Conservation (phyloP, 2,113 vertebrate species). For the Tragelaphus scriptus region DNA sequence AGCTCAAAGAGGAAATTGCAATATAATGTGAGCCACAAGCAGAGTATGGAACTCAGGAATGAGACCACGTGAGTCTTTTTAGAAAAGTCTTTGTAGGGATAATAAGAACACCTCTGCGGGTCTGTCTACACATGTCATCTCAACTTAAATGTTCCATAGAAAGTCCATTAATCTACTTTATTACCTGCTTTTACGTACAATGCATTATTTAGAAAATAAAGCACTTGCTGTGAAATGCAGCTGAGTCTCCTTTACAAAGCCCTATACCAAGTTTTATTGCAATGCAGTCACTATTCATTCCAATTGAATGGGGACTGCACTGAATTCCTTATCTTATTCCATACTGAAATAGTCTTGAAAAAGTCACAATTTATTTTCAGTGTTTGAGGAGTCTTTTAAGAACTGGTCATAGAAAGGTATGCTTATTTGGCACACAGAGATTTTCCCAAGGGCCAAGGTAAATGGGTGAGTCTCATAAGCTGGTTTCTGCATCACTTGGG, state of each 20-base stretch:
- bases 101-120: neutral
- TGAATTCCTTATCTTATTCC: neutral
- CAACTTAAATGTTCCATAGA: neutral
- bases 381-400: neutral
- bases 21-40: conserved; percentile 36
- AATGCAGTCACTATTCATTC: neutral
- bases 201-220: conserved; percentile 18
- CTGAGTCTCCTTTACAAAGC: neutral
- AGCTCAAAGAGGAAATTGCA: conserved; percentile 49
- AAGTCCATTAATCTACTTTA: conserved; percentile 5
- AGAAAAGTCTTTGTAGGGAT: neutral
- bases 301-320: neutral
- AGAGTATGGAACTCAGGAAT: neutral
- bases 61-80: neutral
- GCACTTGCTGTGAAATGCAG: neutral
- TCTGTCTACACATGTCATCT: neutral
- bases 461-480: neutral
- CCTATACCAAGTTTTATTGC: neutral
- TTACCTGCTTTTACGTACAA: neutral
- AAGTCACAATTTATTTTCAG: neutral
- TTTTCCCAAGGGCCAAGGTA: neutral
- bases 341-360: neutral
- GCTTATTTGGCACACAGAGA: neutral
- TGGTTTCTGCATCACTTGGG: neutral
- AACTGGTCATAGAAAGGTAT: neutral